Evolutionary conservation across 1,140 invertebrate genomes (phyloP), one percentile per base, ranked within the genome.

Genomic region (Drosophila melanica): DNA sequence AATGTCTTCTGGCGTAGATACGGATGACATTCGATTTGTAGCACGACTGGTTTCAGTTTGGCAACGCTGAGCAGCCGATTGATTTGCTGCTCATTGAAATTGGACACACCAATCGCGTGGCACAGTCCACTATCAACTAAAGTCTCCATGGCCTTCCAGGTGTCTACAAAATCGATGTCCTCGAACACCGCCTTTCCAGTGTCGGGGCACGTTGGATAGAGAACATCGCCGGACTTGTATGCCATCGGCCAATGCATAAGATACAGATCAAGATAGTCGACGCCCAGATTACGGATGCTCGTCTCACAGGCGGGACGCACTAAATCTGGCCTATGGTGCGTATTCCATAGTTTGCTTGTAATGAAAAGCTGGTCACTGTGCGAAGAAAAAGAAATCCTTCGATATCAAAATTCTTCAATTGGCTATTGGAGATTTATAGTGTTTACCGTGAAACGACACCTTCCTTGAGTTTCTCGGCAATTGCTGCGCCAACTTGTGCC

Each of bases 81-180:
- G 6, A 98, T 94, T 92, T 99, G 98, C 47, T 94, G 92, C 44
- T 93, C 95, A 84, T 98, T 98, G 85, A 99, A 99, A 92, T 99
- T 99, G n/a, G 97, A 98, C 1, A 98, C 74, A 0, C 98, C 98
- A 73, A 99, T 97, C 39, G 95, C 95, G 47, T 93, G 94, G 0
- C 94, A 93, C 7, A 97, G 92, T 0, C 97, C 97, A 51, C 94
- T 92, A 6, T 94, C 92, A 3, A 95, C 95, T 54, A 96, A 94
- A 20, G 95, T 92, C 93, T 98, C 98, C 94, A 99, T 94, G 7
- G 94, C 97, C 93, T 94, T 95, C 97, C 98, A 99, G 0, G 98
- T 98, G 75, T 98, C 97, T 4, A 98, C 77, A 79, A 96, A 98
- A 92, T 98, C 97, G 3, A 94, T 93, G 8, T 93, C 90, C 3